Evolutionary conservation across 2,113 vertebrate genomes (phyloP), one percentile per base, ranked within the genome.

Genomic region (Rana temporaria): DNA sequence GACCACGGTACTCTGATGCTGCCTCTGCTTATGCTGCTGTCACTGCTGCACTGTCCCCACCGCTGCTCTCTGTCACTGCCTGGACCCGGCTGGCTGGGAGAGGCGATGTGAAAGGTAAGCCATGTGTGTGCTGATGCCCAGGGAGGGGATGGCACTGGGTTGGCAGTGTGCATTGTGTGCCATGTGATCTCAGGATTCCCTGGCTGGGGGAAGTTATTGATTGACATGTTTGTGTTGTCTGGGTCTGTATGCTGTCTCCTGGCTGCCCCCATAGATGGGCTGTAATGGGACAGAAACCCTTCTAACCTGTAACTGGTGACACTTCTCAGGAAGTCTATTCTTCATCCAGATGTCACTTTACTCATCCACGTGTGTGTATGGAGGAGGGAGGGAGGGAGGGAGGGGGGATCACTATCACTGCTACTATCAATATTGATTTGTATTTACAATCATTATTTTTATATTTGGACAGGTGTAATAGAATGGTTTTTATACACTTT

Each of bases 141-240:
- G 24, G 42, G 24, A 19, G 26, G 70, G 16, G 70, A 30, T 73
- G 68, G 38, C 59, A 65, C 57, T 57, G 17, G 55, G 11, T 56
- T 56, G 48, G 15, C 53, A 56, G 38, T 15, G 17, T 17, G 52
- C 24, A 34, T 65, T 65, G 60, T 69, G 56, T 15, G 22, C 16
- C 78, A 67, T 56, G 63, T 71, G 67, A 63, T 63, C 55, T 17
- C n/a, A 26, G 48, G n/a, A 24, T 26, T 56, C 70, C 70, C 70
- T 22, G 78, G 66, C 66, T 22, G 68, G 30, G 55, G 42, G 79
- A 82, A 74, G 79, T 81, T 73, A 82, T 42, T 82, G 79, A 82
- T 57, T 22, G 69, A 30, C 68, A 20, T 81, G 68, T 65, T 55
- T 34, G 69, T 81, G 69, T 34, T 74, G 60, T 82, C 59, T 74